A percentile compares a stretch with the other conserved stretches of the same genome.
Conservation (phyloP, 2,113 vertebrate species). For the Bubo bubo region DNA sequence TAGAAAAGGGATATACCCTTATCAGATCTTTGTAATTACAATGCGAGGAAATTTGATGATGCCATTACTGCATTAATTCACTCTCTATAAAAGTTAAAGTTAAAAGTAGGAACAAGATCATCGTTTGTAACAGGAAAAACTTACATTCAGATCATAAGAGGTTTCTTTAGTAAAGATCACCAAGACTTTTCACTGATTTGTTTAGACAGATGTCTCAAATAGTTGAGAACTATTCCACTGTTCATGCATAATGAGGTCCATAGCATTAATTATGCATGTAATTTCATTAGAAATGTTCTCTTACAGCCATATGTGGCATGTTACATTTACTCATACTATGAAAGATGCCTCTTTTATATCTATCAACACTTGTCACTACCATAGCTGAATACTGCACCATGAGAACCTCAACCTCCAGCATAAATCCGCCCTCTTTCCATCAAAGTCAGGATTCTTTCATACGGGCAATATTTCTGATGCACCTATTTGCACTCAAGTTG, state of each 20-base stretch:
- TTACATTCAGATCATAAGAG: background rate
- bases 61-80: background rate
- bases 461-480: background rate
- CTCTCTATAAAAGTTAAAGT: background rate
- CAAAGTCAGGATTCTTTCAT: background rate
- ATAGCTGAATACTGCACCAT: background rate
- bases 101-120: background rate
- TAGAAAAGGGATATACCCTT: constrained; percentile 41
- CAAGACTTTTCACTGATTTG: background rate
- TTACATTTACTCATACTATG: background rate
- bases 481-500: background rate
- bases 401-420: background rate
- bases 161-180: background rate
- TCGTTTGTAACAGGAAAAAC: background rate
- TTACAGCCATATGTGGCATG: background rate
- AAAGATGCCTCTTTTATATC: background rate
- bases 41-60: background rate
- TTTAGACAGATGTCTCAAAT: background rate
- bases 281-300: constrained; percentile 10
- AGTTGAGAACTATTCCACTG: constrained; percentile 7
- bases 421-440: background rate
- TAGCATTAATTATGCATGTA: background rate
- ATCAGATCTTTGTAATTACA: constrained; percentile 29
- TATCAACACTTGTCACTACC: background rate
- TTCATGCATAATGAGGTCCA: background rate